Percentiles rank a stretch among this genome's conserved stretches.
Evolutionary conservation across 2,797 vertebrate species (phyloP).

Genomic region (Gadopsis marmoratus): DNA sequence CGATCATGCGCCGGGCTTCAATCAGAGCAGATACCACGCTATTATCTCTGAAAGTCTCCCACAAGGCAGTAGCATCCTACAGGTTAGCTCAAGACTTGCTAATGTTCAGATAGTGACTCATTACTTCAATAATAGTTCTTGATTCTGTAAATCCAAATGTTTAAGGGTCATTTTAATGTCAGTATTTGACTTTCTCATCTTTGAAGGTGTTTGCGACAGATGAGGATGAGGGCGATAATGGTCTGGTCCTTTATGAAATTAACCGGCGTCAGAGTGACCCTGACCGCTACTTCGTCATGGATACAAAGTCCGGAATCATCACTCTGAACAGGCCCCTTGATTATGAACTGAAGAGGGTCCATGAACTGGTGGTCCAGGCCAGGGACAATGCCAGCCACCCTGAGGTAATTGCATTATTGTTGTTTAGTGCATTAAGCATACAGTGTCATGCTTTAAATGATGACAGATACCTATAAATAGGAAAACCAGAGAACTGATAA

Average conservation of each 20-base stretch:
- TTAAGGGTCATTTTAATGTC: background rate
- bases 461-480: background rate
- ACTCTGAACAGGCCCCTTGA: slow-evolving; percentile 93
- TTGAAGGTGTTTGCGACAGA: slow-evolving; percentile 94
- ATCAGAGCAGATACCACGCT: slow-evolving; percentile 96
- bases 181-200: slow-evolving; percentile 15
- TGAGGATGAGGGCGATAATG: slow-evolving; percentile 94
- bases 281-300: slow-evolving; percentile 93
- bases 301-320: slow-evolving; percentile 92
- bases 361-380: slow-evolving; percentile 97
- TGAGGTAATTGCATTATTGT: slow-evolving; percentile 79
- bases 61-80: slow-evolving; percentile 93
- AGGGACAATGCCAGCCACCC: slow-evolving; percentile 94
- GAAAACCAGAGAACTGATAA: too few species aligned
- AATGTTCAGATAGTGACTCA: background rate
- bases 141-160: slow-evolving; percentile 3
- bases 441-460: background rate
- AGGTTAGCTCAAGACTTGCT: slow-evolving; percentile 79
- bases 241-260: slow-evolving; percentile 95
- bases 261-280: slow-evolving; percentile 97
- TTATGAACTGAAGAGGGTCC: slow-evolving; percentile 94
- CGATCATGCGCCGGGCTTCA: slow-evolving; percentile 94
- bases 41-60: slow-evolving; percentile 95
- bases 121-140: background rate
- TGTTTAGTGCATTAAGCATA: background rate